Base-by-base conservation (phyloP, 2,797 vertebrate genomes). In the Trachops cirrhosus region DNA sequence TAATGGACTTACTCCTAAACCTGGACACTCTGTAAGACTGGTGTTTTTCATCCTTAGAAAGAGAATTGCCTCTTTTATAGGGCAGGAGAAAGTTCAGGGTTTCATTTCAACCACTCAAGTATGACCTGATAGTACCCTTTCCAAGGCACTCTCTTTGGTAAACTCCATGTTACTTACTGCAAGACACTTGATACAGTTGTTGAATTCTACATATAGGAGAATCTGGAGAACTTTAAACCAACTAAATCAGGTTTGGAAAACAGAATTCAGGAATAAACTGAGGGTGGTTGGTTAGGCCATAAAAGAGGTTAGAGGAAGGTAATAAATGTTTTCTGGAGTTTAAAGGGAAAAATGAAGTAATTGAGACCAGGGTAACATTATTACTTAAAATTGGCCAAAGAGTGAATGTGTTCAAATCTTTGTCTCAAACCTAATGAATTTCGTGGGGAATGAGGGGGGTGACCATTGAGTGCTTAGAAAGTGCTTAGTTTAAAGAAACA, bases 311-410 rank as follows among this genome's bases (percentile, higher is more conserved):
- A 46, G 32, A 4, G 11, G 75, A 93, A 92, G 26, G 34, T 39
- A 80, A 50, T 77, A 92, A 86, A 67, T 95, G 11, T 50, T 94
- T 83, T 59, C 62, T 88, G 57, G 14, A 73, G 39, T 95, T 96
- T 86, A 82, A 96, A 86, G 29, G 80, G 6, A n/a, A 91, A 92
- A 96, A 86, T 21, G 12, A 97, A 92, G 57, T 34, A 93, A 73
- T 34, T 44, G 6, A 22, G 19, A 29, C 48, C 18, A 64, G 7
- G 15, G 4, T 77, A 96, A 91, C 34, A 77, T 22, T 85, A 10
- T 75, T 64, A 73, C 9, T 54, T 90, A 64, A 93, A 79, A 82
- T 19, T 85, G 21, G 4, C 41, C 67, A 89, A 77, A 19, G 16
- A 77, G 10, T 57, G 71, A 86, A 80, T 82, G 57, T 71, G 37